These are phyloP conservation scores for Chrysomallon squamiferum DNA, from an alignment of 1,140 invertebrate species.

Conservation along the genomic window DNA sequence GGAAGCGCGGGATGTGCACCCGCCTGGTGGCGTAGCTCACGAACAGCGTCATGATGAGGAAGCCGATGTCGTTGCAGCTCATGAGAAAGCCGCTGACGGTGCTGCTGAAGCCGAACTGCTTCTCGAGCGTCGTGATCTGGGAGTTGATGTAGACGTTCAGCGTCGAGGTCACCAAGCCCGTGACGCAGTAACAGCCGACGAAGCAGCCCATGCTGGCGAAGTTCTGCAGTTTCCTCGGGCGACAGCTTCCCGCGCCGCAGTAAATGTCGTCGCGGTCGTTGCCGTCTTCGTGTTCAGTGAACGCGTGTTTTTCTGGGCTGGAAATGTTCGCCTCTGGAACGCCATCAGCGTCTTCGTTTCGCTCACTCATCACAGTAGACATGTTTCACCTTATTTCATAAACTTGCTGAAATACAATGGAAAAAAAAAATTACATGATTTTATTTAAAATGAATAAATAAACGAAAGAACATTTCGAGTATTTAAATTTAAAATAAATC, in stretches of 20 bases:
- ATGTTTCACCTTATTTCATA: too few species aligned
- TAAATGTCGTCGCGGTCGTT: neutral
- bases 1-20: constrained; percentile 26
- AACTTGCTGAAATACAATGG: too few species aligned
- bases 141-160: constrained; percentile 31
- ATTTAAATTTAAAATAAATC: too few species aligned
- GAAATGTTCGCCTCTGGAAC: too few species aligned
- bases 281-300: neutral
- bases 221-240: constrained; percentile 7
- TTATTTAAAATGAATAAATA: too few species aligned
- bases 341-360: too few species aligned
- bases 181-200: constrained; percentile 30
- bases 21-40: constrained; percentile 40
- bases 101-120: constrained; percentile 51
- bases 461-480: too few species aligned
- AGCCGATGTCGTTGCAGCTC: constrained; percentile 55
- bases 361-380: too few species aligned
- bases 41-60: constrained; percentile 39
- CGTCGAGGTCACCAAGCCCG: constrained; percentile 38
- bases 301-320: too few species aligned
- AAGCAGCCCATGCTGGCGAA: constrained; percentile 38
- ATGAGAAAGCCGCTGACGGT: constrained; percentile 46
- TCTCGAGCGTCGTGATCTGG: constrained; percentile 50
- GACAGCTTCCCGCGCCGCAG: neutral
- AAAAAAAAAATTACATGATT: too few species aligned